Conservation (phyloP, 2,797 vertebrate genomes). For the Alca torda region DNA sequence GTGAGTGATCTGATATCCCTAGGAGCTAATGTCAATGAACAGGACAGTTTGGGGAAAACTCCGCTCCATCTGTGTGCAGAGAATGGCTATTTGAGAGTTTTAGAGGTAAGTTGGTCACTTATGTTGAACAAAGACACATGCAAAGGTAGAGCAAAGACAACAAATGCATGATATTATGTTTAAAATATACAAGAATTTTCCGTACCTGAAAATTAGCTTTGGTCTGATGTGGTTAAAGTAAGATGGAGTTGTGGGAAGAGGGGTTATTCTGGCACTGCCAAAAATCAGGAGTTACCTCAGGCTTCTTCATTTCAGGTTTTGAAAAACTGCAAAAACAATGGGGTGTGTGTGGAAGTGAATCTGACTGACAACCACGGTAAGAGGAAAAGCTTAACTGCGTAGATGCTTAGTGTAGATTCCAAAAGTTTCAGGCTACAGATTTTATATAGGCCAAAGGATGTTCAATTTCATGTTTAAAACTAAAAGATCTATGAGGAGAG, state of each 20-base stretch:
- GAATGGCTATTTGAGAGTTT: conserved; percentile 80
- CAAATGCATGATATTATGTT: accelerated
- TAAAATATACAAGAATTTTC: neutral
- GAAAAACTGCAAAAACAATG: conserved; percentile 70
- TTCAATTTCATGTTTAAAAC: neutral
- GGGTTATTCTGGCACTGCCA: neutral
- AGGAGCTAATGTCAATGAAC: conserved; percentile 80
- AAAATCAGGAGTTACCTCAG: neutral
- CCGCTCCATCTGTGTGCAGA: conserved; percentile 86
- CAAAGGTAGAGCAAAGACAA: accelerated
- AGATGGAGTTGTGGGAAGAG: neutral
- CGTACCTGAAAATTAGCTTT: accelerated
- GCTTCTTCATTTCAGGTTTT: conserved; percentile 75
- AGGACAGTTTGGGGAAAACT: conserved; percentile 79
- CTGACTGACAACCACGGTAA: conserved; percentile 79
- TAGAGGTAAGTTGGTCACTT: conserved; percentile 72
- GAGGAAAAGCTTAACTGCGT: neutral
- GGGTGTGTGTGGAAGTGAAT: conserved; percentile 79
- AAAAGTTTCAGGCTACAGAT: neutral
- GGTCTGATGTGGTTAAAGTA: too few species aligned
- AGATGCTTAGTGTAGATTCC: accelerated
- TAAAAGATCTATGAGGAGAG: neutral
- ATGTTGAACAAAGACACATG: accelerated
- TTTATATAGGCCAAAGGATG: neutral
- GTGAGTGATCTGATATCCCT: conserved; percentile 83